Conservation (phyloP, 2,888 invertebrate species). For the Amphipoea oculea region DNA sequence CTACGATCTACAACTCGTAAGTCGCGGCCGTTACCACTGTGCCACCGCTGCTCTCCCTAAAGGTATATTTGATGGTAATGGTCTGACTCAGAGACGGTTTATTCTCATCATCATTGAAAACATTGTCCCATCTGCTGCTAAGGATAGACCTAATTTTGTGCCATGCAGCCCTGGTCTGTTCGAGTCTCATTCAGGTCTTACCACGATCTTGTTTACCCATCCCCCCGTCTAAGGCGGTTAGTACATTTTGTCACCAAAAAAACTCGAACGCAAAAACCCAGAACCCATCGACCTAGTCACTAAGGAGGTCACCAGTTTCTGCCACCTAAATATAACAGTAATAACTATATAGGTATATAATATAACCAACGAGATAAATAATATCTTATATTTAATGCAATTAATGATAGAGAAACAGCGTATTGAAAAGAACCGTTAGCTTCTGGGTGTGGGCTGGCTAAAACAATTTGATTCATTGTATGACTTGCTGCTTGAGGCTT, state of each 20-base stretch:
- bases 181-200: not conserved
- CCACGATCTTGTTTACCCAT: not conserved
- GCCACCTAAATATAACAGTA: slow-evolving; percentile 20
- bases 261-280: not conserved
- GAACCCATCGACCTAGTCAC: slow-evolving; percentile 17
- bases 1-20: too few species aligned
- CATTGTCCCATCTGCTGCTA: not conserved
- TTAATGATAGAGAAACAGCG: slow-evolving; percentile 57
- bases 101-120: not conserved
- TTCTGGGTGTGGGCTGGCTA: slow-evolving; percentile 52
- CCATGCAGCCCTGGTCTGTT: not conserved
- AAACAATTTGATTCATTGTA: slow-evolving; percentile 58
- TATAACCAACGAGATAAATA: slow-evolving; percentile 11
- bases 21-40: too few species aligned
- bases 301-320: slow-evolving; percentile 34
- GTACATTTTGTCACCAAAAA: slow-evolving; percentile 10
- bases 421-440: slow-evolving; percentile 52
- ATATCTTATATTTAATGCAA: slow-evolving; percentile 43
- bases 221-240: not conserved
- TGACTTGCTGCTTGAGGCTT: slow-evolving; percentile 41
- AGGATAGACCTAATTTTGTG: not conserved
- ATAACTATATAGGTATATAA: slow-evolving; percentile 22
- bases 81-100: not conserved
- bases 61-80: not conserved
- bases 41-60: not conserved